Evolutionary conservation across 2,113 vertebrate genomes (phyloP).

Genomic region (Tylochromis polylepis): DNA sequence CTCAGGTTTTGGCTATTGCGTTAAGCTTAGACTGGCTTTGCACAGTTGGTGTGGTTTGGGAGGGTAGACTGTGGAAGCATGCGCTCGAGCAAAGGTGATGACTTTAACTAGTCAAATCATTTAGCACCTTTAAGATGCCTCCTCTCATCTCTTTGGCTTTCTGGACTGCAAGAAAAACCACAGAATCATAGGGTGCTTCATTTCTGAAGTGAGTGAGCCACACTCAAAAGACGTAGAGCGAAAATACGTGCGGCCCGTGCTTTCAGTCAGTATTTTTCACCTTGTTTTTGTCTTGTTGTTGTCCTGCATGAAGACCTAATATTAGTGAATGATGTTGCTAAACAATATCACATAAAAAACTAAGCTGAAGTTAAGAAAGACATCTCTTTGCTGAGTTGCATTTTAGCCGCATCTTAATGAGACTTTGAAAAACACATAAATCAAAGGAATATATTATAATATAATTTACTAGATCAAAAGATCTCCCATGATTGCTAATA

Average conservation of each 20-base stretch:
- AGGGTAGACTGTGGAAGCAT: conserved; percentile 26
- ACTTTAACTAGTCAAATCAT: conserved; percentile 49
- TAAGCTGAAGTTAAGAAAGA: conserved; percentile 59
- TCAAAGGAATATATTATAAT: conserved; percentile 76
- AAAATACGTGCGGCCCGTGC: not conserved
- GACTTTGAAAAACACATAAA: conserved; percentile 47
- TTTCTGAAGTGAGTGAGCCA: not conserved
- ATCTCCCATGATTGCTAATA: conserved; percentile 64
- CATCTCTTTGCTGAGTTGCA: conserved; percentile 64
- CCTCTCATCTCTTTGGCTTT: conserved; percentile 20
- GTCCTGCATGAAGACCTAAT: not conserved
- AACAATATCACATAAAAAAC: not conserved
- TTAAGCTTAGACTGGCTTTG: not conserved
- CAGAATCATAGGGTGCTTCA: conserved; percentile 21
- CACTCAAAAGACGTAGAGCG: not conserved
- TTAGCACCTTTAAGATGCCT: conserved; percentile 40
- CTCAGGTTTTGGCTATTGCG: not conserved
- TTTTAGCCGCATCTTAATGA: conserved; percentile 67
- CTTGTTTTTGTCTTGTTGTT: not conserved
- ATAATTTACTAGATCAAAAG: conserved; percentile 74
- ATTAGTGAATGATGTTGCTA: not conserved
- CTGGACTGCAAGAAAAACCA: conserved; percentile 37
- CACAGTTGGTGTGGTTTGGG: conserved; percentile 41
- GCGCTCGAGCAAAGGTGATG: conserved; percentile 43
- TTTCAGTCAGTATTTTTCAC: conserved; percentile 1